Evolutionary conservation across 1,140 invertebrate species (phyloP).

Genomic region (Sipha flava): DNA sequence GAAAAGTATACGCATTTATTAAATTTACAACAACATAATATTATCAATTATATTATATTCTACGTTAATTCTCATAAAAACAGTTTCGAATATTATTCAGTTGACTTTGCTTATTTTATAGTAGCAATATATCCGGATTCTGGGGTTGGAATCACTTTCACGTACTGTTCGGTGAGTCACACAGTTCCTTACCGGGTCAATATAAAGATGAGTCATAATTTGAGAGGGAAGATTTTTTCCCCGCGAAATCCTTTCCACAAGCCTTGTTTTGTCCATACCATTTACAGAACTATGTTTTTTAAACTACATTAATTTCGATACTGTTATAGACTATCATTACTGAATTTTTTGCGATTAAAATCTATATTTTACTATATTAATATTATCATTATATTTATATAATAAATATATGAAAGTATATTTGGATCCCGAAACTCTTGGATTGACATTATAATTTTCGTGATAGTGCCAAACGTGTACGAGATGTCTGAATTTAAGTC

Average conservation of each 20-base stretch:
- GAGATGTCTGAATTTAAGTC: not conserved
- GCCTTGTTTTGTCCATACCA: not conserved
- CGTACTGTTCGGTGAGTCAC: conserved; percentile 4
- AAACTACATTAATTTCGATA: not conserved
- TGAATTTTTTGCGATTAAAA: too few relatives aligned
- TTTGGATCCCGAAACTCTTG: not conserved
- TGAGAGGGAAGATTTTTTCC: not conserved
- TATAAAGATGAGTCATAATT: not conserved
- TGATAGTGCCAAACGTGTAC: not conserved
- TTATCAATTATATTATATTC: too few relatives aligned
- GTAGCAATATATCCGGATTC: not conserved
- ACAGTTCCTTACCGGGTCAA: not conserved
- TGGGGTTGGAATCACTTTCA: conserved; percentile 10
- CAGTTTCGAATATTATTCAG: too few relatives aligned
- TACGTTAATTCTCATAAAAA: too few relatives aligned
- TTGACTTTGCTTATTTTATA: too few relatives aligned
- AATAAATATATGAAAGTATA: not conserved
- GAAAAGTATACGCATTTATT: too few relatives aligned
- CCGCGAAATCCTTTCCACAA: not conserved
- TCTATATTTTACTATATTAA: not conserved
- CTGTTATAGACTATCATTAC: not conserved
- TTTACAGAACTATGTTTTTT: not conserved
- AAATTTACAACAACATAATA: too few relatives aligned
- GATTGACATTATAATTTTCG: not conserved
- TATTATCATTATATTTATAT: not conserved